A percentile compares a stretch with the other conserved stretches of the same genome.
These are phyloP conservation scores for Leptoclinus maculatus DNA, from an alignment of 2,797 vertebrate species.

Conservation along the genomic window DNA sequence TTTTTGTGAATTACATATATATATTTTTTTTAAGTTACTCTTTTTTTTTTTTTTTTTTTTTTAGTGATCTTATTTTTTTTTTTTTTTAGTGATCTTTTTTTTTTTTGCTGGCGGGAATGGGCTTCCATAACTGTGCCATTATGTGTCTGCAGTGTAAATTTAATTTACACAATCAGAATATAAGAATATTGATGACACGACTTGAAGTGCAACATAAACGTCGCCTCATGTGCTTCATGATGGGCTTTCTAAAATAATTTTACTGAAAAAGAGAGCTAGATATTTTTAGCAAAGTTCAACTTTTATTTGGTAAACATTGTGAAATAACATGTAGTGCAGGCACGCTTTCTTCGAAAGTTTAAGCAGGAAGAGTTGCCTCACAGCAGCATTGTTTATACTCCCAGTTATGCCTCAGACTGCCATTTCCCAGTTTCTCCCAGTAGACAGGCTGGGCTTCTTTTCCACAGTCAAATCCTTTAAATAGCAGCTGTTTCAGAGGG, in stretches of 20 bases:
- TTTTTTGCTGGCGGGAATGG: no score
- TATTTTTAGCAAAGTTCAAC: not conserved
- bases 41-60: no score
- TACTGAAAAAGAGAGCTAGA: not conserved
- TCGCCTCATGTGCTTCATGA: not conserved
- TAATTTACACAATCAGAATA: not conserved
- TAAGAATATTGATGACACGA: not conserved
- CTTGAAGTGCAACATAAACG: not conserved
- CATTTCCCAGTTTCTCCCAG: slow-evolving; percentile 56
- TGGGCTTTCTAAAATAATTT: not conserved
- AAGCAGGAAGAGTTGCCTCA: slow-evolving; percentile 59
- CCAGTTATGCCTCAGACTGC: slow-evolving; percentile 40
- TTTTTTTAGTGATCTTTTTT: no score
- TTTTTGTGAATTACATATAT: no score
- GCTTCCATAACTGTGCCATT: not conserved
- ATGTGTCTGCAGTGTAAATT: not conserved
- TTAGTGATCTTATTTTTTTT: no score
- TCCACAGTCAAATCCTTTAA: slow-evolving; percentile 76
- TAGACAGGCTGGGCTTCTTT: slow-evolving; percentile 60
- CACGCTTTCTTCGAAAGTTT: slow-evolving; percentile 40
- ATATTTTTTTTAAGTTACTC: no score
- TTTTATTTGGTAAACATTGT: slow-evolving; percentile 20
- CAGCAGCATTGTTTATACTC: slow-evolving; percentile 51
- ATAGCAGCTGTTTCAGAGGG: slow-evolving; percentile 75
- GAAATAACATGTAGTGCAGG: slow-evolving; percentile 28